Evolutionary conservation across 1,140 invertebrate species (phyloP), one percentile per base, ranked within the genome.

Genomic region (Globodera rostochiensis): DNA sequence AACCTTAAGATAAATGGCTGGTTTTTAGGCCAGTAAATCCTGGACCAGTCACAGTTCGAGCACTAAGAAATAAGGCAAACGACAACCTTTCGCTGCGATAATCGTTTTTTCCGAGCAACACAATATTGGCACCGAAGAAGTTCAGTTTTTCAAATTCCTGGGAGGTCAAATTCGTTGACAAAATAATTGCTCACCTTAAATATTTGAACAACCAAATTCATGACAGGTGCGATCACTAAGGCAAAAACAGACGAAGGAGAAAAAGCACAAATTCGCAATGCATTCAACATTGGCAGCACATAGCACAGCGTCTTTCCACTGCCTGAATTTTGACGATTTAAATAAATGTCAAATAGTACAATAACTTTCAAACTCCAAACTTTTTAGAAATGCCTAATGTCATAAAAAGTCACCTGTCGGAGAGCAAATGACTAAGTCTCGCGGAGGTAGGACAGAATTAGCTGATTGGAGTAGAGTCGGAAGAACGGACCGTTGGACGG

Each of bases 241-340:
- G 85, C 84, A 80, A 57, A 87, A 3, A 87, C 70, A 11, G 77
- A 46, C 46, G 81, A 82, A 25, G 49, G 5, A 53, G 53, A 66
- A 25, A 50, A 21, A 66, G 60, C n/a, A 46, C 47, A 66, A 49
- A 85, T 60, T 15, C 15, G 57, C 57, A 64, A 19, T 19, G 60
- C 36, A 74, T 87, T 87, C 36, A 87, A 66, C 70, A 86, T 85
- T 47, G 85, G 85, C 36, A 86, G 11, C 45, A 86, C 69, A 74
- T 79, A 86, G 70, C 85, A 86, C 9, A 86, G 53, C 3, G 85
- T 86, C 57, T 86, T 86, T n/a, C 85, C 85, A 67, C 84, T 86
- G 13, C 84, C 84, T 78, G n/a, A 66, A 36, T 36, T 36, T 3
- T 36, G 36, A 36, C 36, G 36, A 36, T 36, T 36, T 6, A 36